Evolutionary conservation across 2,113 vertebrate species (phyloP).

Genomic region (Aegithalos caudatus): DNA sequence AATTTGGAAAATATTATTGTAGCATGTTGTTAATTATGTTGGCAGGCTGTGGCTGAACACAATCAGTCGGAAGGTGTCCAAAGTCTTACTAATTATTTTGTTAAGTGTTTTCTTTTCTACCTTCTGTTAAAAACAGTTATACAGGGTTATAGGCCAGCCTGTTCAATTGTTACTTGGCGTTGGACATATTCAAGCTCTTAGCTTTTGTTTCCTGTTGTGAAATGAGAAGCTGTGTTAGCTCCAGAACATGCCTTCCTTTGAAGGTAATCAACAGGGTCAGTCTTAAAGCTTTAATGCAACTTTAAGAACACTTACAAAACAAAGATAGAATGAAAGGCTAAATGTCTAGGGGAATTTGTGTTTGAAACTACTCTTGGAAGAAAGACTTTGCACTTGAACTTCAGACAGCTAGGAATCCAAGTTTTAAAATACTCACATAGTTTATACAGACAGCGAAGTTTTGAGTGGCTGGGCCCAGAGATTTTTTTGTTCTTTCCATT

Average conservation of each 20-base stretch:
- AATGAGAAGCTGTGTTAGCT: neutral
- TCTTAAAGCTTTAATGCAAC: neutral
- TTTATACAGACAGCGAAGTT: neutral
- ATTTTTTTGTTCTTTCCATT: neutral
- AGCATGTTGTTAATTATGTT: neutral
- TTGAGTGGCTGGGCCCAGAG: neutral
- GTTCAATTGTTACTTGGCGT: neutral
- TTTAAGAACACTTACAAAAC: neutral
- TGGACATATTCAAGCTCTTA: neutral
- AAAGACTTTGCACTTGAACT: neutral
- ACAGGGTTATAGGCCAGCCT: neutral
- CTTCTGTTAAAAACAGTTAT: neutral
- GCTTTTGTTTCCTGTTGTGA: neutral
- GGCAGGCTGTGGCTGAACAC: neutral
- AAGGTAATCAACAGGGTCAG: neutral
- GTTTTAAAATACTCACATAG: neutral
- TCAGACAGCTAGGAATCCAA: neutral
- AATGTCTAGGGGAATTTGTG: neutral
- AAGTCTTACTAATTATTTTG: neutral
- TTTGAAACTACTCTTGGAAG: neutral
- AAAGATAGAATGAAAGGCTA: neutral
- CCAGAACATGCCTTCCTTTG: neutral
- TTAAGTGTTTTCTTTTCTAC: neutral
- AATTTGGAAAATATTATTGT: neutral
- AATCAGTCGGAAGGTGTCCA: neutral